phyloP scores from a whole-genome alignment of 1,140 invertebrate genomes.

The Lordiphosa clarofinis region DNA sequence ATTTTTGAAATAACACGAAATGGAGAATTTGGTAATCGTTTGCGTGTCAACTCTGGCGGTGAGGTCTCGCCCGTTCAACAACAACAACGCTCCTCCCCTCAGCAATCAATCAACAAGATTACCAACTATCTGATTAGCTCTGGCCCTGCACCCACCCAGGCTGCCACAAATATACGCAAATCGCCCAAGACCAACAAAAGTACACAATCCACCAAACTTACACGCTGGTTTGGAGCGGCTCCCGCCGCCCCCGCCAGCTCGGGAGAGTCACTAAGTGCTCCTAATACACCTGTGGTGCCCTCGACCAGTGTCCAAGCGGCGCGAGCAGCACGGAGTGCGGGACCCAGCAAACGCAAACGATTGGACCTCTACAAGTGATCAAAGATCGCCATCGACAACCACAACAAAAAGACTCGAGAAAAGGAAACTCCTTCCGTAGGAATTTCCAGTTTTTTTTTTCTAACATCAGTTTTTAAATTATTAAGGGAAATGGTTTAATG shows the following conservation, averaged over 20 bases:
- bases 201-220: slow-evolving; percentile 68
- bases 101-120: slow-evolving; percentile 66
- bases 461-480: slow-evolving; percentile 2
- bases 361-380: slow-evolving; percentile 52
- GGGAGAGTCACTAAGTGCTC: slow-evolving; percentile 40
- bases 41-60: slow-evolving; percentile 56
- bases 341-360: slow-evolving; percentile 48
- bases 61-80: slow-evolving; percentile 64
- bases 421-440: slow-evolving; percentile 1
- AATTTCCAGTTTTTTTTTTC: slow-evolving; percentile 18
- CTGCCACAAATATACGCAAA: slow-evolving; percentile 38
- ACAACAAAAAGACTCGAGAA: slow-evolving; percentile 28
- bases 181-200: slow-evolving; percentile 55
- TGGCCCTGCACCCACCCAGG: slow-evolving; percentile 16
- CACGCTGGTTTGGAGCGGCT: slow-evolving; percentile 65
- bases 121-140: slow-evolving; percentile 70
- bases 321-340: slow-evolving; percentile 33
- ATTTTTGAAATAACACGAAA: slow-evolving; percentile 77
- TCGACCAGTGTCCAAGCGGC: slow-evolving; percentile 33
- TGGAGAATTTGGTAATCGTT: slow-evolving; percentile 67
- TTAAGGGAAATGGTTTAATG: slow-evolving; percentile 22
- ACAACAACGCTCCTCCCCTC: slow-evolving; percentile 16
- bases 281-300: slow-evolving; percentile 38
- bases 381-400: background rate
- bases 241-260: slow-evolving; percentile 16